These are phyloP conservation scores for Drosophila leonis DNA, from an alignment of 2,888 invertebrate species.

Conservation along the genomic window DNA sequence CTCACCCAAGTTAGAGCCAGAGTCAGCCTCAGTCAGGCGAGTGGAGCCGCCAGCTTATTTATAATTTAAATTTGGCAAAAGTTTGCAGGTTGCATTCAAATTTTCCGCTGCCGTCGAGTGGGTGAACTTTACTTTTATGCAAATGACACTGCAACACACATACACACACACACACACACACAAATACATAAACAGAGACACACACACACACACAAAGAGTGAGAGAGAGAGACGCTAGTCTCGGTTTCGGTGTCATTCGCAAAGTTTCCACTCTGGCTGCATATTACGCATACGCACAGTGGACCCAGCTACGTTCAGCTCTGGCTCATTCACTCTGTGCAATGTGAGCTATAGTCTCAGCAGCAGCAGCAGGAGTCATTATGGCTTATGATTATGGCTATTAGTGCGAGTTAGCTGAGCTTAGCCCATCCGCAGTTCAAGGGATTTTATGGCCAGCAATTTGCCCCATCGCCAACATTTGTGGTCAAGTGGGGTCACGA, in stretches of 20 bases:
- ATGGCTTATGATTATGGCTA: constrained; percentile 79
- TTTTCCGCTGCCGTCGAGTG: constrained; percentile 71
- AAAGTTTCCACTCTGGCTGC: constrained; percentile 58
- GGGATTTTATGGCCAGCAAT: constrained; percentile 53
- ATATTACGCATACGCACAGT: constrained; percentile 59
- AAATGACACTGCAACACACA: constrained; percentile 67
- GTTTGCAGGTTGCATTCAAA: constrained; percentile 79
- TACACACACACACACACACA: constrained; percentile 23
- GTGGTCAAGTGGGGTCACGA: constrained; percentile 54
- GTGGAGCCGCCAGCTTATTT: constrained; percentile 68
- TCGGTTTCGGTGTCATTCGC: constrained; percentile 73
- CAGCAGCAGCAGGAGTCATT: constrained; percentile 65
- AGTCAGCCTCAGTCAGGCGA: constrained; percentile 22
- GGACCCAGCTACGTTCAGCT: constrained; percentile 17
- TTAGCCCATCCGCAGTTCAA: constrained; percentile 37
- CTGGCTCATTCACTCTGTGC: constrained; percentile 23
- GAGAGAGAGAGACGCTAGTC: constrained; percentile 1
- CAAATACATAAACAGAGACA: constrained; percentile 5
- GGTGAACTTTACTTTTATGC: constrained; percentile 81
- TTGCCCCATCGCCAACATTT: constrained; percentile 42
- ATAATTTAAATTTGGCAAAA: constrained; percentile 80
- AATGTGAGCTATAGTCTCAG: constrained; percentile 56
- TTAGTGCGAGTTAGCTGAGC: constrained; percentile 67
- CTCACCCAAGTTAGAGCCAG: constrained; percentile 25
- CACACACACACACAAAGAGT: background rate